These are phyloP conservation scores for Ciconia boyciana DNA, from an alignment of 2,113 vertebrate species.

Conservation along the genomic window DNA sequence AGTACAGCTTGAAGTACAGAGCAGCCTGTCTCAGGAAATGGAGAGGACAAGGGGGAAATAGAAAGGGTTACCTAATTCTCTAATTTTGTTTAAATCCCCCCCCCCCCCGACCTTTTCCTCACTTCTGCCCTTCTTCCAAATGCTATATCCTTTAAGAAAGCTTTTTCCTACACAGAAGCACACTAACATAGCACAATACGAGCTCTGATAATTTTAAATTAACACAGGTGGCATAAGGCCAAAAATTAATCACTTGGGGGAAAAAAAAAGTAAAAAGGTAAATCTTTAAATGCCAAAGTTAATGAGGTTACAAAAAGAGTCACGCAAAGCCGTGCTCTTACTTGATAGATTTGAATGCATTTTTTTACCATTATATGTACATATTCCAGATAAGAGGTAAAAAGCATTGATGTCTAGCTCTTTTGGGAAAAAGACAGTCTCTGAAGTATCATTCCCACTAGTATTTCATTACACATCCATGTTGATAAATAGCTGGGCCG, in stretches of 20 bases:
- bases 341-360: neutral
- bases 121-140: neutral
- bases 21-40: neutral
- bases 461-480: neutral
- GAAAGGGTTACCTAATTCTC: neutral
- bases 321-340: neutral
- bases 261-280: neutral
- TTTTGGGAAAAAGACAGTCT: neutral
- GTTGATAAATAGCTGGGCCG: neutral
- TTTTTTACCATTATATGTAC: neutral
- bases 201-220: neutral
- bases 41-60: neutral
- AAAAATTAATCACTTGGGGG: neutral
- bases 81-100: neutral
- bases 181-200: neutral
- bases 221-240: neutral
- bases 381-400: neutral
- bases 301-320: neutral
- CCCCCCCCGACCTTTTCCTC: neutral
- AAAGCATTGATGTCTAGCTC: neutral
- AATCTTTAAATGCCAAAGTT: neutral
- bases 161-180: neutral
- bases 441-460: neutral
- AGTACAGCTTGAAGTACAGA: neutral
- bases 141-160: neutral